These are phyloP conservation scores for Orthosia incerta DNA, from an alignment of 2,888 invertebrate species.

Conservation along the genomic window DNA sequence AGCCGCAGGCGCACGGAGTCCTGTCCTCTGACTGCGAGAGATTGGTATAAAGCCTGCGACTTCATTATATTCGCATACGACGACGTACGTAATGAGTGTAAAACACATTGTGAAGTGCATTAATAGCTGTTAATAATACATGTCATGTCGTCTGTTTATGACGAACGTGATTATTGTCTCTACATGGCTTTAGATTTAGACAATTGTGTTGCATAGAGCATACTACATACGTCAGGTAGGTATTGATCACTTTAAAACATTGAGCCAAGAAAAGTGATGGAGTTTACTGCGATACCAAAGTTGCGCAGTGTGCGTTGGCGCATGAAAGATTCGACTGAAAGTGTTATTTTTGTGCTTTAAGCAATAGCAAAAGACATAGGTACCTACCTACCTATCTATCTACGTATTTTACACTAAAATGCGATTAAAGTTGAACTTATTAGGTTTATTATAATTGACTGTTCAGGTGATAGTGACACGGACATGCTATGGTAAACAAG, in stretches of 20 bases:
- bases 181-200: slow-evolving; percentile 26
- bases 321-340: slow-evolving; percentile 3
- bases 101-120: slow-evolving; percentile 49
- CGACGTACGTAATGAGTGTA: slow-evolving; percentile 36
- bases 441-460: slow-evolving; percentile 3
- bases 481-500: slow-evolving; percentile 47
- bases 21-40: slow-evolving; percentile 21
- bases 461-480: slow-evolving; percentile 1
- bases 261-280: background rate
- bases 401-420: background rate
- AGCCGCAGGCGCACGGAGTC: slow-evolving; percentile 8
- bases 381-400: too few relatives aligned
- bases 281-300: background rate
- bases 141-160: slow-evolving; percentile 23
- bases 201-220: background rate
- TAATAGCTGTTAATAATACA: slow-evolving; percentile 58
- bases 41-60: slow-evolving; percentile 1
- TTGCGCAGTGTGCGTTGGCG: slow-evolving; percentile 8
- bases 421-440: background rate
- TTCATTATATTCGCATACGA: slow-evolving; percentile 17
- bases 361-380: background rate
- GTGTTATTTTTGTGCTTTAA: slow-evolving; percentile 21
- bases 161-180: slow-evolving; percentile 31
- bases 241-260: background rate
- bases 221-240: background rate